Evolutionary conservation across 2,888 invertebrate genomes (phyloP).

Genomic region (Hydriomena furcata): DNA sequence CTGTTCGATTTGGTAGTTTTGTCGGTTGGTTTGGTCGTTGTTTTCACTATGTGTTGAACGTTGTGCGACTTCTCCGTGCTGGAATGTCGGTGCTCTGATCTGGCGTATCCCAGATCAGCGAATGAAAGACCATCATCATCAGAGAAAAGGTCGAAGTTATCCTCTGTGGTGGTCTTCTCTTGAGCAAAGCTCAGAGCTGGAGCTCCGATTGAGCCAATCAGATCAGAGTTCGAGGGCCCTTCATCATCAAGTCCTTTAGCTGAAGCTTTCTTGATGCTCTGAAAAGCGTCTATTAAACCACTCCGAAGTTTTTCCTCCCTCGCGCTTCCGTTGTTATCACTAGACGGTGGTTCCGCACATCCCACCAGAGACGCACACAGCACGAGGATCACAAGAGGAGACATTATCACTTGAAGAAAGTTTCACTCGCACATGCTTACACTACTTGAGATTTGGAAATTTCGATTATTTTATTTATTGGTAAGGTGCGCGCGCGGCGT

Average conservation of each 20-base stretch:
- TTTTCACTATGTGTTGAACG: conserved; percentile 75
- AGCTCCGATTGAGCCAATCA: conserved; percentile 62
- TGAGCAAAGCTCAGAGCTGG: conserved; percentile 38
- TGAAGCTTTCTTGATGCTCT: conserved; percentile 72
- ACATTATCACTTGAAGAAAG: conserved; percentile 50
- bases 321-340: conserved; percentile 59
- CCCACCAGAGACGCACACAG: conserved; percentile 61
- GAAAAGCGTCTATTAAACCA: conserved; percentile 75
- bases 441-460: conserved; percentile 9
- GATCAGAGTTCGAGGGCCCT: conserved; percentile 56
- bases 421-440: conserved; percentile 11
- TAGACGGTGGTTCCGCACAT: conserved; percentile 53
- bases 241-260: conserved; percentile 68
- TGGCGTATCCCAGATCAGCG: conserved; percentile 60
- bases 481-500: conserved; percentile 66
- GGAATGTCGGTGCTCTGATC: conserved; percentile 51
- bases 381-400: conserved; percentile 62
- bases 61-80: conserved; percentile 74
- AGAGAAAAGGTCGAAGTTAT: conserved; percentile 65
- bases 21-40: conserved; percentile 54
- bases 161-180: conserved; percentile 53
- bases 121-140: conserved; percentile 74
- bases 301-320: conserved; percentile 73
- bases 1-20: conserved; percentile 56
- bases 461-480: conserved; percentile 27